Evolutionary conservation across 2,113 vertebrate species (phyloP).

Genomic region (Archocentrus centrarchus): DNA sequence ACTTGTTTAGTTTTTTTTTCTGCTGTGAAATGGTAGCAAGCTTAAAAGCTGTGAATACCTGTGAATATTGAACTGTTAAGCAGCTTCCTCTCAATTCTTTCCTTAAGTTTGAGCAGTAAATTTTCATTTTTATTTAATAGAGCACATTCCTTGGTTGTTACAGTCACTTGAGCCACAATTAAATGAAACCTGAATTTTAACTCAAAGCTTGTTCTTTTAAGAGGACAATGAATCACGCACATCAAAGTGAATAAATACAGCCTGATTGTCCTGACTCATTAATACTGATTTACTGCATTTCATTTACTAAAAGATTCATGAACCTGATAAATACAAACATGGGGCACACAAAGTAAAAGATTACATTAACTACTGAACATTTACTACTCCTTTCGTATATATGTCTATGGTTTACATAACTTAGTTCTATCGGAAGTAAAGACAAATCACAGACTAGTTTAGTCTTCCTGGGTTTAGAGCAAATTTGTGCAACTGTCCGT

Average conservation of each 20-base stretch:
- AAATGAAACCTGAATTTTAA: background rate
- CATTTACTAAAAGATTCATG: background rate
- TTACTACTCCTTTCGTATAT: background rate
- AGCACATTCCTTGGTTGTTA: conserved; percentile 8
- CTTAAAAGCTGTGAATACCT: background rate
- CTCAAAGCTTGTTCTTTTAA: background rate
- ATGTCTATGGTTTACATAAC: too few relatives aligned
- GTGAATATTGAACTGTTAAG: conserved; percentile 14
- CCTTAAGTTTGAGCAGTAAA: background rate
- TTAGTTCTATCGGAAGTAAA: too few relatives aligned
- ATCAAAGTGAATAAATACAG: background rate
- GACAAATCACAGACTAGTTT: too few relatives aligned
- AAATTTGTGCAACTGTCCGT: too few relatives aligned
- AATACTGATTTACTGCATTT: background rate
- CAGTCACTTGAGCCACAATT: background rate
- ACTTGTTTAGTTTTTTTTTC: background rate
- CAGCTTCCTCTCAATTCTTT: conserved; percentile 1
- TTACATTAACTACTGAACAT: background rate
- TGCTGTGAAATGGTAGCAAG: background rate
- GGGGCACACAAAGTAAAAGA: background rate
- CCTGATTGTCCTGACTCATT: background rate
- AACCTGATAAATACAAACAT: background rate
- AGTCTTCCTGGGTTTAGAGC: too few relatives aligned
- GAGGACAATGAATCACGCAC: background rate
- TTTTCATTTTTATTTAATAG: conserved; percentile 4